These are phyloP conservation scores for Tachina fera DNA, from an alignment of 2,888 invertebrate genomes.

Conservation along the genomic window DNA sequence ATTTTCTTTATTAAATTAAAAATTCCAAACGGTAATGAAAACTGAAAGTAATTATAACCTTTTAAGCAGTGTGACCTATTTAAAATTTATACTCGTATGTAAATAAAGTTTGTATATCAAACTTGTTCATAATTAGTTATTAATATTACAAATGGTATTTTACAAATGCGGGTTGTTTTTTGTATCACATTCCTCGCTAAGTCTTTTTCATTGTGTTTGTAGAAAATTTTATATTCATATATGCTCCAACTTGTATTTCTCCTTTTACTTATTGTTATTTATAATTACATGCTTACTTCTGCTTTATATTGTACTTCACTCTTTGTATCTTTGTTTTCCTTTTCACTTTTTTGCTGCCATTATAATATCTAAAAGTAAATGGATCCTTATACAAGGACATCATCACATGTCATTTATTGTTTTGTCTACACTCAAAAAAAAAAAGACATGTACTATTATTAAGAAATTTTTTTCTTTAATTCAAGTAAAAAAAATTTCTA, in stretches of 20 bases:
- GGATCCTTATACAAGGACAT: conserved; percentile 57
- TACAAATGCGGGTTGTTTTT: not conserved
- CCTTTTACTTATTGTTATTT: conserved; percentile 12
- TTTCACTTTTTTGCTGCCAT: conserved; percentile 13
- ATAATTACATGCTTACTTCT: not conserved
- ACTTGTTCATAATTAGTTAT: conserved; percentile 10
- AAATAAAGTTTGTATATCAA: not conserved
- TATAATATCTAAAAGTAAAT: conserved; percentile 11
- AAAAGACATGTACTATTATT: no score
- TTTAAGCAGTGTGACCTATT: not conserved
- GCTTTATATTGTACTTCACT: conserved; percentile 2
- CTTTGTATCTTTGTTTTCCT: not conserved
- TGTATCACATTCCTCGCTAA: not conserved
- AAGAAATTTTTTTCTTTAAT: no score
- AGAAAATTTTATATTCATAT: not conserved
- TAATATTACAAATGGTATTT: not conserved
- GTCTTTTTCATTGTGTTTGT: not conserved
- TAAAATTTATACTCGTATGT: not conserved
- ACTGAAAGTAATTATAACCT: not conserved
- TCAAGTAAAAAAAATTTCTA: no score
- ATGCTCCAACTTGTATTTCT: no score
- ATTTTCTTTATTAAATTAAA: not conserved
- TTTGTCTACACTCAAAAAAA: no score
- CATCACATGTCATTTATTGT: conserved; percentile 62
- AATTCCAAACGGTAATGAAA: not conserved